phyloP scores from a whole-genome alignment of 2,113 vertebrate genomes.

The Macquaria australasica region DNA sequence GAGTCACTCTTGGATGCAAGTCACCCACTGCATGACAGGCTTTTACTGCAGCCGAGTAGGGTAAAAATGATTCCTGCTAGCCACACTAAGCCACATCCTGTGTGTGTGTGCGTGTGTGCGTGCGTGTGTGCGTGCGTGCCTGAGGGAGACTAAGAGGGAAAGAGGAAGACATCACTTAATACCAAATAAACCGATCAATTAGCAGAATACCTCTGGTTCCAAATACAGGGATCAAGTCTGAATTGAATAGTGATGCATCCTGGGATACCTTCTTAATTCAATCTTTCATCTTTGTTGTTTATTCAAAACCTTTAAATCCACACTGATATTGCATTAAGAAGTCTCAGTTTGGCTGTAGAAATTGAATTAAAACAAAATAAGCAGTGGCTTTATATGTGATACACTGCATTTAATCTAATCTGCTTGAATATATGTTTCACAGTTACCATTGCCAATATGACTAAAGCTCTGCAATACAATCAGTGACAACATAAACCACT shows the following conservation, averaged over 20 bases:
- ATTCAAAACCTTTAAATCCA: background rate
- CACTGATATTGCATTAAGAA: background rate
- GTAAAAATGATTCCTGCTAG: constrained; percentile 36
- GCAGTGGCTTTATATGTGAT: background rate
- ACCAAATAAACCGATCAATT: constrained; percentile 40
- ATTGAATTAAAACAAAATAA: constrained; percentile 13
- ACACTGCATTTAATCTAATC: background rate
- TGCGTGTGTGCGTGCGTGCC: background rate
- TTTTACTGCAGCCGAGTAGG: constrained; percentile 52
- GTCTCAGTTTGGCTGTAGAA: background rate
- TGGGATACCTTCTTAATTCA: constrained; percentile 21
- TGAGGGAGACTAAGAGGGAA: background rate
- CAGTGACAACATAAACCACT: constrained; percentile 9
- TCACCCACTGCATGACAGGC: constrained; percentile 56
- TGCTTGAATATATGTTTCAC: background rate
- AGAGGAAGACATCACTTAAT: background rate
- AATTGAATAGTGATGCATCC: constrained; percentile 16
- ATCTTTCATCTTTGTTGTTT: background rate
- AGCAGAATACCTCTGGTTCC: constrained; percentile 15
- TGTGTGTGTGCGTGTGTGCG: constrained; percentile 18
- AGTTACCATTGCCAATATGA: constrained; percentile 7
- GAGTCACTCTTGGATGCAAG: constrained; percentile 68
- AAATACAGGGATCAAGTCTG: constrained; percentile 10
- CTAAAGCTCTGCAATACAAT: constrained; percentile 1
- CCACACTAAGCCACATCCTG: constrained; percentile 13